Percentiles rank a stretch among this genome's conserved stretches.
Conservation (phyloP, 2,113 vertebrate genomes). For the Equus quagga region DNA sequence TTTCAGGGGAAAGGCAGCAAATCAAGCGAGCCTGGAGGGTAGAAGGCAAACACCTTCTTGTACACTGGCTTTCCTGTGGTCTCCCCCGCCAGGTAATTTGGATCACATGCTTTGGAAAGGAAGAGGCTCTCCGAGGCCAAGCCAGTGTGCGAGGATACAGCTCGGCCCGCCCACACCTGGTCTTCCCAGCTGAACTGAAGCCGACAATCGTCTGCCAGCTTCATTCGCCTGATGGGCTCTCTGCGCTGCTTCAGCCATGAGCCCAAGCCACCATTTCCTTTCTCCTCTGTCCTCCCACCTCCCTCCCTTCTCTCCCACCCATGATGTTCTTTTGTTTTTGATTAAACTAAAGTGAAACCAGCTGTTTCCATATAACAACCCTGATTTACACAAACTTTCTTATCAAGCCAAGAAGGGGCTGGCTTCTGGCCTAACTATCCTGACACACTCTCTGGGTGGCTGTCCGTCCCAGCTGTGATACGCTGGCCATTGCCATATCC, state of each 20-base stretch:
- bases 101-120: neutral
- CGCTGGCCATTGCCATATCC: neutral
- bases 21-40: neutral
- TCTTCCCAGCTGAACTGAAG: neutral
- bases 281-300: neutral
- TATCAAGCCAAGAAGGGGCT: neutral
- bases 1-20: neutral
- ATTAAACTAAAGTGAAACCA: slow-evolving; percentile 68
- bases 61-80: neutral
- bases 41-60: neutral
- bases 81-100: neutral
- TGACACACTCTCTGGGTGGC: neutral
- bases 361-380: slow-evolving; percentile 49
- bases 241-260: neutral
- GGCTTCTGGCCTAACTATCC: slow-evolving; percentile 23
- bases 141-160: neutral
- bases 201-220: neutral
- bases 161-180: neutral
- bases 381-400: slow-evolving; percentile 56
- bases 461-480: neutral
- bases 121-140: neutral
- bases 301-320: neutral
- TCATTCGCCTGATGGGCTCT: neutral
- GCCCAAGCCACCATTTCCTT: neutral
- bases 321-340: slow-evolving; percentile 48